Percentiles rank a stretch among this genome's conserved stretches.
phyloP scores from a whole-genome alignment of 2,113 vertebrate genomes.

The Jacana jacana region DNA sequence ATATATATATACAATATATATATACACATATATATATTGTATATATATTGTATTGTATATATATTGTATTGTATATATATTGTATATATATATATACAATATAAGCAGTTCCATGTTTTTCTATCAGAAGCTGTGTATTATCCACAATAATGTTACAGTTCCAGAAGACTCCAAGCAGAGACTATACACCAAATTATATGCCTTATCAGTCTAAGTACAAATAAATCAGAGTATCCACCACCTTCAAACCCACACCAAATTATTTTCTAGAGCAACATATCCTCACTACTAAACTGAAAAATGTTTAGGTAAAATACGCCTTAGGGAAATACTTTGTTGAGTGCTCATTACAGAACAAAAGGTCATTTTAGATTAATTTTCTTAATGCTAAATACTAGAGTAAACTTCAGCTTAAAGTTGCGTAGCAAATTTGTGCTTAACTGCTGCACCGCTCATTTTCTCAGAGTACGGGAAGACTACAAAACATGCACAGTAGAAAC shows the following conservation, averaged over 20 bases:
- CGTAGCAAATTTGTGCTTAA: neutral
- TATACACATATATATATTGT: too few relatives aligned
- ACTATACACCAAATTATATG: neutral
- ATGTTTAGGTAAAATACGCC: neutral
- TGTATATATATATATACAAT: too few relatives aligned
- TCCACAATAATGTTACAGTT: neutral
- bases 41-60: too few relatives aligned
- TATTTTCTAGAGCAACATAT: neutral
- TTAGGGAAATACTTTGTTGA: neutral
- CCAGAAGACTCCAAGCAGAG: neutral
- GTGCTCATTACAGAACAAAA: neutral
- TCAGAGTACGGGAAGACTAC: neutral
- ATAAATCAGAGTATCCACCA: neutral
- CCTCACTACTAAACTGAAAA: neutral
- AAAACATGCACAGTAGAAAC: neutral
- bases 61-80: too few relatives aligned
- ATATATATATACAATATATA: too few relatives aligned
- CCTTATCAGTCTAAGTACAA: neutral
- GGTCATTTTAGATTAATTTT: neutral
- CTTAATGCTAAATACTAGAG: neutral
- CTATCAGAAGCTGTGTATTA: neutral
- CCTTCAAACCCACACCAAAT: neutral
- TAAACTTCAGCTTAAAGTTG: neutral
- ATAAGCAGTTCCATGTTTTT: neutral
- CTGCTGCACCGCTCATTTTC: neutral